Percentiles rank a stretch among this genome's conserved stretches.
phyloP scores from a whole-genome alignment of 1,140 invertebrate species.

The Plectrocnemia conspersa region DNA sequence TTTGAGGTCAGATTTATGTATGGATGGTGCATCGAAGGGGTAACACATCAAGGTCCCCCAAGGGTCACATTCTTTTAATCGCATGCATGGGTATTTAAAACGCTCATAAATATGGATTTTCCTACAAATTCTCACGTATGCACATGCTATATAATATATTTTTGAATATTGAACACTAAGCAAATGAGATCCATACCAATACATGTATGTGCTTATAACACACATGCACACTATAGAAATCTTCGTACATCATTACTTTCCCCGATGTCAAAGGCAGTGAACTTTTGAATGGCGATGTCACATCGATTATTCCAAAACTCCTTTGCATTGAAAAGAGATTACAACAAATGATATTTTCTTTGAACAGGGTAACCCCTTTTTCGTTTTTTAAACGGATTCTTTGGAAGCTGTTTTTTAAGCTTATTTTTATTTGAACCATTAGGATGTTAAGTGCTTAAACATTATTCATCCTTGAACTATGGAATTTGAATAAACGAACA shows the following conservation, averaged over 20 bases:
- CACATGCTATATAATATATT: background rate
- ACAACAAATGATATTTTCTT: slow-evolving; percentile 9
- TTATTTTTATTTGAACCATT: slow-evolving; percentile 8
- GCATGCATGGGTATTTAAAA: slow-evolving; percentile 13
- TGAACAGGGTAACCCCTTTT: slow-evolving; percentile 4
- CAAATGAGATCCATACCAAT: too few relatives aligned
- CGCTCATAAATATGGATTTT: slow-evolving; percentile 22
- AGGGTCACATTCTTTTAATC: slow-evolving; percentile 11
- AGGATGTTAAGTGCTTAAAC: too few relatives aligned
- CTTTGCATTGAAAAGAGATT: slow-evolving; percentile 5
- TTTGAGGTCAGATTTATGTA: slow-evolving; percentile 22
- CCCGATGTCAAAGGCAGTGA: slow-evolving; percentile 1
- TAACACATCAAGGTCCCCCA: background rate
- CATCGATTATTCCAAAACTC: background rate
- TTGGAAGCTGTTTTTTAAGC: background rate
- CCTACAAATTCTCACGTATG: slow-evolving; percentile 19
- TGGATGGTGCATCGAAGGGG: slow-evolving; percentile 9
- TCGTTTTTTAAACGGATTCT: background rate
- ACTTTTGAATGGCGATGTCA: slow-evolving; percentile 2
- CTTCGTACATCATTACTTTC: too few relatives aligned
- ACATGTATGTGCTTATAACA: background rate
- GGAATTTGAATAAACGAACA: too few relatives aligned
- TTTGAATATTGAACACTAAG: background rate
- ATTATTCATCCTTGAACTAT: background rate
- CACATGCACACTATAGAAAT: too few relatives aligned